Evolutionary conservation across 2,888 invertebrate species (phyloP).

Genomic region (Nemapogon koenigi): DNA sequence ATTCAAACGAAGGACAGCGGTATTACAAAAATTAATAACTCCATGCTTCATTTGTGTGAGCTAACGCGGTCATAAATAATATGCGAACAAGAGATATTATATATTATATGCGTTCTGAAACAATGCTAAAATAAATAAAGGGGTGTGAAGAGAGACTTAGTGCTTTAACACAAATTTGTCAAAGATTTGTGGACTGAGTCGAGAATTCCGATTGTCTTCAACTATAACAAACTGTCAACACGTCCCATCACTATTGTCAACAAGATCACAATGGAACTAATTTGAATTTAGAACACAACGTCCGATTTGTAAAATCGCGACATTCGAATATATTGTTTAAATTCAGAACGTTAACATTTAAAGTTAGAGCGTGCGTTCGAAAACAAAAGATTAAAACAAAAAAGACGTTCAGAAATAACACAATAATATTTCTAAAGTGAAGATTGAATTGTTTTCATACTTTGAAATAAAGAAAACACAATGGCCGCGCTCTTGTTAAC

Average conservation of each 20-base stretch:
- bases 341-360: fast-evolving
- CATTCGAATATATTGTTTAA: slow-evolving; percentile 22
- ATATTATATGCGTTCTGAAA: slow-evolving; percentile 19
- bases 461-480: slow-evolving; percentile 29
- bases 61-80: slow-evolving; percentile 33
- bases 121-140: slow-evolving; percentile 30
- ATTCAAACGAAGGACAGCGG: slow-evolving; percentile 28
- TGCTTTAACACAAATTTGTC: slow-evolving; percentile 57
- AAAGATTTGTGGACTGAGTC: slow-evolving; percentile 31
- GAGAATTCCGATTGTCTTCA: slow-evolving; percentile 37
- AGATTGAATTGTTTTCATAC: slow-evolving; percentile 45
- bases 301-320: slow-evolving; percentile 16
- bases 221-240: slow-evolving; percentile 49
- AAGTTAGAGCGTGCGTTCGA: slow-evolving; percentile 20
- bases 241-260: slow-evolving; percentile 40
- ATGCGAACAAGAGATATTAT: slow-evolving; percentile 17
- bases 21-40: slow-evolving; percentile 40
- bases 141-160: slow-evolving; percentile 24
- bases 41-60: slow-evolving; percentile 38
- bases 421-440: slow-evolving; percentile 31
- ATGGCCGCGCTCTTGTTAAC: slow-evolving; percentile 39
- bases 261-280: slow-evolving; percentile 33
- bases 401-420: slow-evolving; percentile 35
- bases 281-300: slow-evolving; percentile 16
- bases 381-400: slow-evolving; percentile 21